Base-by-base conservation (phyloP, 2,113 vertebrate genomes). In the Apaloderma vittatum region DNA sequence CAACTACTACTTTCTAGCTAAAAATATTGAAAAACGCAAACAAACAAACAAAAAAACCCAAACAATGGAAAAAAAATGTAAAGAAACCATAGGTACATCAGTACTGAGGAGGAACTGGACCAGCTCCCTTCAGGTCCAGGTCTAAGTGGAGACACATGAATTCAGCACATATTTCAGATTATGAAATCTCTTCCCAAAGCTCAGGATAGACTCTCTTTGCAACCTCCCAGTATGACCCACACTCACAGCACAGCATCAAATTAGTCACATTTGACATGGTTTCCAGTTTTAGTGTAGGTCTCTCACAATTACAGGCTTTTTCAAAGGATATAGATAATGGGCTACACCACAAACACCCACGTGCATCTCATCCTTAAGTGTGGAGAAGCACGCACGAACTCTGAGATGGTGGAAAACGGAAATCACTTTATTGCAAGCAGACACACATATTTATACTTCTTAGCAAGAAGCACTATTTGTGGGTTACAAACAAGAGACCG, bases 231-330 rank as follows among this genome's bases (percentile, higher is more conserved):
- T 24, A 86, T 0, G 5, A 75, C 45, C 19, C 7, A 61, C 58
- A 49, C 29, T 91, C 70, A 72, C 55, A 85, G 81, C 66, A 76
- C 40, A 79, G 74, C 49, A 74, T 80, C 59, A 62, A 94, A 79
- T 82, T 11, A 73, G 49, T 58, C 51, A 46, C 19, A 30, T 66
- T 46, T 37, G 5, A 57, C 0, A 0, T 27, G 51, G 32, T 86
- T 92, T 90, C 84, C 67, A 86, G 55, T 86, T 93, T 88, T 76
- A 93, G 87, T 30, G 58, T 17, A 78, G 66, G 48, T 76, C 49
- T 81, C 45, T 86, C 36, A 57, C 52, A 78, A 51, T 74, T 61
- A 59, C 61, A 87, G n/a, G 49, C 58, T 93, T 76, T 88, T 94
- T 88, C 6, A 2, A 79, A 86, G 72, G 75, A 62, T 22, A 11